Evolutionary conservation across 1,140 invertebrate species (phyloP).

Genomic region (Arion vulgaris): DNA sequence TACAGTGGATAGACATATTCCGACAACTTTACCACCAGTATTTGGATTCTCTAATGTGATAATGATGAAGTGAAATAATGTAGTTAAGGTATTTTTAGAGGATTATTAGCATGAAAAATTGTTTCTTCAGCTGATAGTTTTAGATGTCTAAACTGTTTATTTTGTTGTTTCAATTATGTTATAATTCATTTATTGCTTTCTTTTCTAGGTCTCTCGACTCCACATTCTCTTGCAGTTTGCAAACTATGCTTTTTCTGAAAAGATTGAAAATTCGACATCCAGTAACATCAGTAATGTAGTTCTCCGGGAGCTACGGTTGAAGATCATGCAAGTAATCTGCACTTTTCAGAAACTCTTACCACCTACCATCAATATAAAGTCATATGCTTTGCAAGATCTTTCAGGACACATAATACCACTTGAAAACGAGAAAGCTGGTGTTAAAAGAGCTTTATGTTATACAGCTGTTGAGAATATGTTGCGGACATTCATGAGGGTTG

Average conservation of each 20-base stretch:
- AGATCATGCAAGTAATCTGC: neutral
- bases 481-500: neutral
- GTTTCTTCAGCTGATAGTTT: too few relatives aligned
- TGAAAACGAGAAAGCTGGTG: neutral
- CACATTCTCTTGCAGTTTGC: neutral
- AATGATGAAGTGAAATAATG: too few relatives aligned
- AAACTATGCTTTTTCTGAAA: neutral
- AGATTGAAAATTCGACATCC: neutral
- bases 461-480: neutral
- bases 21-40: too few relatives aligned
- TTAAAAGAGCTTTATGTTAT: neutral
- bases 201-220: neutral
- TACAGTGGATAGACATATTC: too few relatives aligned
- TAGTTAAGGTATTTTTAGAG: too few relatives aligned
- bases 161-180: too few relatives aligned
- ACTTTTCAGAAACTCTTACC: neutral
- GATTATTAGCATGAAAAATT: too few relatives aligned
- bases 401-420: neutral
- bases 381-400: neutral
- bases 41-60: too few relatives aligned
- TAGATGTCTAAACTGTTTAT: too few relatives aligned
- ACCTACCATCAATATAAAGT: neutral
- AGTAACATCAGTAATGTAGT: neutral
- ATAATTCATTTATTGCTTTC: neutral
- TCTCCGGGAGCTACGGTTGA: neutral